Evolutionary conservation across 1,140 invertebrate species (phyloP).

Genomic region (Doryteuthis pealeii): DNA sequence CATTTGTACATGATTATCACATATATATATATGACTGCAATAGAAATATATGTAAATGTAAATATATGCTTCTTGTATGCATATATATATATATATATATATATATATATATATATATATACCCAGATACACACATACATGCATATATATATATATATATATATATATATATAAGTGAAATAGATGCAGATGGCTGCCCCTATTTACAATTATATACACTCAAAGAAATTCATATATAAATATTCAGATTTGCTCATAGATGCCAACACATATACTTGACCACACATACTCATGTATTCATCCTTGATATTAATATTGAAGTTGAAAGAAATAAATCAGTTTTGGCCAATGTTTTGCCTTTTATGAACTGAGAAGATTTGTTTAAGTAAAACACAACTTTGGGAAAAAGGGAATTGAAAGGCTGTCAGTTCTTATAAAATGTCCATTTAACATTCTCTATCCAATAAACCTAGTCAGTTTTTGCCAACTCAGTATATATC

Average conservation of each 20-base stretch:
- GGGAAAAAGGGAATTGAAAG: too few relatives aligned
- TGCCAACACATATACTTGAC: background rate
- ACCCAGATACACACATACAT: background rate
- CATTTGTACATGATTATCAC: too few relatives aligned
- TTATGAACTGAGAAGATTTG: too few relatives aligned
- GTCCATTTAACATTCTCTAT: too few relatives aligned
- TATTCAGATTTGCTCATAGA: background rate
- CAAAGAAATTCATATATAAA: background rate
- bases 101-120: constrained; percentile 9
- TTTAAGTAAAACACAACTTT: too few relatives aligned
- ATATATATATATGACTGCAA: too few relatives aligned
- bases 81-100: constrained; percentile 7
- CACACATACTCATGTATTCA: background rate
- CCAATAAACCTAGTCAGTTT: too few relatives aligned
- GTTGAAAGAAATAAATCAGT: too few relatives aligned
- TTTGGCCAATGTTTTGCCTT: too few relatives aligned
- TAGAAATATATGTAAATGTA: background rate
- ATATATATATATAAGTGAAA: background rate
- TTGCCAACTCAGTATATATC: too few relatives aligned
- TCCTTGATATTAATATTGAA: too few relatives aligned
- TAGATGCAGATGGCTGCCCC: background rate
- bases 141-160: background rate
- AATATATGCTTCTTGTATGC: background rate
- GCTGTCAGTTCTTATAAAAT: too few relatives aligned
- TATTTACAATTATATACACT: background rate